Evolutionary conservation across 2,888 invertebrate genomes (phyloP), one percentile per base, ranked within the genome.

Genomic region (Atethmia centrago): DNA sequence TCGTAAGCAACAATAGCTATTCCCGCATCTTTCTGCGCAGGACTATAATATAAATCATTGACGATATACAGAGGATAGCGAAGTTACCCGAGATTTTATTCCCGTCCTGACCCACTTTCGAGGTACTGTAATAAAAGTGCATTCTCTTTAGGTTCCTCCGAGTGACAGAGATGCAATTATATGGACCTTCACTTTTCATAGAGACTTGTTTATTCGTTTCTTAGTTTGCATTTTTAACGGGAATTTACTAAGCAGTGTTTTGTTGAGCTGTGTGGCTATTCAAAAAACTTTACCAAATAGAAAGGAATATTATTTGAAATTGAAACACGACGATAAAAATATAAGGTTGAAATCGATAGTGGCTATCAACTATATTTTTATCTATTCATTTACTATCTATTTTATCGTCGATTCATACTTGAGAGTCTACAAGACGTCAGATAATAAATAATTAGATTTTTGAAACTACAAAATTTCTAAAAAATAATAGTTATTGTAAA

Each of bases 41-140:
- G 79, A 85, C 84, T 75, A 86, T 88, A 87, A 81, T 87, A 88
- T 89, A 90, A 90, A 90, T 90, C 88, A 89, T 90, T 87, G 85
- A 81, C 77, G 83, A 84, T 89, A 85, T 80, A 86, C 83, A 79
- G 75, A 84, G 87, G 85, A 84, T 82, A 79, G 85, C 70, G 64
- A 79, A 77, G 71, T 75, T 81, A 70, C 64, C 67, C 78, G 76
- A 36, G 59, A 82, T 88, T 90, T 90, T 90, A 89, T 88, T 85
- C 86, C 79, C 78, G 80, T 72, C 78, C 80, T 90, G 90, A 90
- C 90, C 87, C 72, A 90, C 68, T 88, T 90, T 88, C 70, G 67
- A 47, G 71, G 68, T 72, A 71, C 68, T 75, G 81, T 79, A 86
- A 88, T 90, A 88, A 89, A 88, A 89, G 84, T 89, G 89, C 88